Percentiles rank a stretch among this genome's conserved stretches.
These are phyloP conservation scores for Eretmocerus hayati DNA, from an alignment of 2,888 invertebrate species.

Conservation along the genomic window DNA sequence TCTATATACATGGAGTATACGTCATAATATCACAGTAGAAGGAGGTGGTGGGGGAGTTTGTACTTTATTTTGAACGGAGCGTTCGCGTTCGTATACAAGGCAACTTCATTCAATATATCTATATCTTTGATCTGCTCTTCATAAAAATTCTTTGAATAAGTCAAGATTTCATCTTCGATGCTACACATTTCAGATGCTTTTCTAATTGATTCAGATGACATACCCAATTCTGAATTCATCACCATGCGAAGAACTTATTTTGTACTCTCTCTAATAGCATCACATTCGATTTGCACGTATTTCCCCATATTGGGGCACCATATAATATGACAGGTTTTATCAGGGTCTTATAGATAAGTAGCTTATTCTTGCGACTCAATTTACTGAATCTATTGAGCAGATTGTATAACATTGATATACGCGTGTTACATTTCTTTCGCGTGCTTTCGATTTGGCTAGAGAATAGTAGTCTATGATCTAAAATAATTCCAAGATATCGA, in stretches of 20 bases:
- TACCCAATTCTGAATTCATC: background rate
- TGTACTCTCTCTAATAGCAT: constrained; percentile 12
- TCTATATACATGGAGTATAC: too few species aligned
- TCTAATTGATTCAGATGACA: background rate
- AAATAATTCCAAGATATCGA: constrained; percentile 21
- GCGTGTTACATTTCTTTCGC: constrained; percentile 13
- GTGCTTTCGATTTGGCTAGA: constrained; percentile 6
- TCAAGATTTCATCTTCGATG: background rate
- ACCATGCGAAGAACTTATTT: constrained; percentile 13
- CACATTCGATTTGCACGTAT: constrained; percentile 10
- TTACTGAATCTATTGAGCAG: constrained; percentile 8
- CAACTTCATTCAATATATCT: background rate
- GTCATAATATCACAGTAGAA: too few species aligned
- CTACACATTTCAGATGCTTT: background rate
- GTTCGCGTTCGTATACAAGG: background rate
- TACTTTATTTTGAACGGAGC: constrained; percentile 8
- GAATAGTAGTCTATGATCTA: constrained; percentile 16
- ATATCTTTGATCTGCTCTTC: background rate
- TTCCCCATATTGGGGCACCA: constrained; percentile 16
- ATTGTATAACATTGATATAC: constrained; percentile 14
- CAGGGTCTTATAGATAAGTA: constrained; percentile 23
- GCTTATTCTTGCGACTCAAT: constrained; percentile 17
- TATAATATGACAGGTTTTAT: constrained; percentile 23
- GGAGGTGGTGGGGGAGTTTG: constrained; percentile 4
- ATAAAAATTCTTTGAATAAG: background rate